A percentile compares a stretch with the other conserved stretches of the same genome.
These are phyloP conservation scores for Helarctos malayanus DNA, from an alignment of 2,797 vertebrate genomes.

Conservation along the genomic window DNA sequence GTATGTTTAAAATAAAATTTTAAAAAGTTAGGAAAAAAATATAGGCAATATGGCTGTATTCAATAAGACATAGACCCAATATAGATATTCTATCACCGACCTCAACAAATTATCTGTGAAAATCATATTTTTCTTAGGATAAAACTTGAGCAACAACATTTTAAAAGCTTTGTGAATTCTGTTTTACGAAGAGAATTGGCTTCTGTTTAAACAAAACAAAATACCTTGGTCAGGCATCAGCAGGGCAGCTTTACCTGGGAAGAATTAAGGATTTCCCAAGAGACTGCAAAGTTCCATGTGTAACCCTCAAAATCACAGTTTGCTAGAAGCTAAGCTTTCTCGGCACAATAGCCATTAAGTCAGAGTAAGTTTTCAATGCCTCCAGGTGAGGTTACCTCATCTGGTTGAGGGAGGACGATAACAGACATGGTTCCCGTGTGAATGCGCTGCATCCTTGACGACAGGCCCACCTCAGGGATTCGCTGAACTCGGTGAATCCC, in stretches of 20 bases:
- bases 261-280: not conserved
- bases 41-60: not conserved
- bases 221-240: not conserved
- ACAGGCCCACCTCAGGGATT: conserved; percentile 96
- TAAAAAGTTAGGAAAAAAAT: not conserved
- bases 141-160: not conserved
- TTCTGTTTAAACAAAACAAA: conserved; percentile 52
- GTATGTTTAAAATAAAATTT: not conserved
- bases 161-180: not conserved
- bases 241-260: not conserved
- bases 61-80: not conserved
- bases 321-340: not conserved
- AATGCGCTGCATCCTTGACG: conserved; percentile 97
- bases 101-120: not conserved
- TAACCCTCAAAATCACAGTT: not conserved
- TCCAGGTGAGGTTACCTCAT: conserved; percentile 90
- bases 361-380: not conserved
- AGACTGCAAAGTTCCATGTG: not conserved
- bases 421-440: conserved; percentile 98
- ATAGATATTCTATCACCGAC: not conserved
- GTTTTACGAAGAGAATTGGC: not conserved
- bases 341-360: not conserved
- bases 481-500: conserved; percentile 97
- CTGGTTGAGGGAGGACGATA: conserved; percentile 95
- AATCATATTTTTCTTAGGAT: not conserved